Percentiles rank a stretch among this genome's conserved stretches.
Conservation (phyloP, 2,113 vertebrate genomes). For the Amazona vittata region DNA sequence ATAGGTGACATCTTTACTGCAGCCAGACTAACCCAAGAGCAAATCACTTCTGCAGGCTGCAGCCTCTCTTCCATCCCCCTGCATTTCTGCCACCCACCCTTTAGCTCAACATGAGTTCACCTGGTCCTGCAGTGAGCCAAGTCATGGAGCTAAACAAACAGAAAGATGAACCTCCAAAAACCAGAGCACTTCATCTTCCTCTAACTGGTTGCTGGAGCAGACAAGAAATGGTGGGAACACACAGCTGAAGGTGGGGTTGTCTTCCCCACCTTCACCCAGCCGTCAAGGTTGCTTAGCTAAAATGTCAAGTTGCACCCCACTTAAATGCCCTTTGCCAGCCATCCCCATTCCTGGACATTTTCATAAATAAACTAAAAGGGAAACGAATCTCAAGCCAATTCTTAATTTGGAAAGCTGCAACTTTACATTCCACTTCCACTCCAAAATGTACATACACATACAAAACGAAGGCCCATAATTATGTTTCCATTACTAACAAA, state of each 20-base stretch:
- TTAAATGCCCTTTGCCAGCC: not conserved
- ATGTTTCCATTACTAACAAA: not conserved
- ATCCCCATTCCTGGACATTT: not conserved
- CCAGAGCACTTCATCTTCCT: not conserved
- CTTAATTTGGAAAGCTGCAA: not conserved
- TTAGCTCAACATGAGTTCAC: not conserved
- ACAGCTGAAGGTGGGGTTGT: not conserved
- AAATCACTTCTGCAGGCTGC: not conserved
- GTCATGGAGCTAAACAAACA: not conserved
- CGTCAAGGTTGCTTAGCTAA: not conserved
- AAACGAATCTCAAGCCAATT: not conserved
- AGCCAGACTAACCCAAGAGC: not conserved
- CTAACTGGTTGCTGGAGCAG: not conserved
- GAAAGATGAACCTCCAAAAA: not conserved
- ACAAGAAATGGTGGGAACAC: not conserved
- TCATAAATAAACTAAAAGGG: not conserved
- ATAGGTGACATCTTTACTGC: accelerated
- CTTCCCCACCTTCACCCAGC: not conserved
- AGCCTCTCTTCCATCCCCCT: not conserved
- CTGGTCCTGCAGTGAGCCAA: not conserved
- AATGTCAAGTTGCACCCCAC: accelerated
- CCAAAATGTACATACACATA: not conserved
- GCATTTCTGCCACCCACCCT: not conserved
- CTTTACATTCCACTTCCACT: not conserved
- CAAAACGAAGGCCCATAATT: not conserved